Evolutionary conservation across 2,113 vertebrate genomes (phyloP).

Genomic region (Mus spicilegus): DNA sequence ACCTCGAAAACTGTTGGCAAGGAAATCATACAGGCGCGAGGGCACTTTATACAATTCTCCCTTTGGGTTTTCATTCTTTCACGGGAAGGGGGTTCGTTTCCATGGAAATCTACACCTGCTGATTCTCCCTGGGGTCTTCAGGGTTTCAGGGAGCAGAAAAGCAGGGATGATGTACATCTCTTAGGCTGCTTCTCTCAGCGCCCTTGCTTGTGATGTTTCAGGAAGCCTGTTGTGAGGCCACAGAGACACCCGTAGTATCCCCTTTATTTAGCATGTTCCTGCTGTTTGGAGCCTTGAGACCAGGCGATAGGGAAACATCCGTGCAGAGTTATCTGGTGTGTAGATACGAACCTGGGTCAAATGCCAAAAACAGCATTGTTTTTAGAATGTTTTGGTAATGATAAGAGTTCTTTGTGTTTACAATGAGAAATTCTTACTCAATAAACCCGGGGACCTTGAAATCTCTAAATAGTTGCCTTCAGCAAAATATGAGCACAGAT

Average conservation of each 20-base stretch:
- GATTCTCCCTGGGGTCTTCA: conserved; percentile 42
- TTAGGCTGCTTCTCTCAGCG: conserved; percentile 14
- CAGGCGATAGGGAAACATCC: conserved; percentile 54
- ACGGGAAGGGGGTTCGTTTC: conserved; percentile 36
- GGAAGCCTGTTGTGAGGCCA: background rate
- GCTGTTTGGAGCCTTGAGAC: conserved; percentile 71
- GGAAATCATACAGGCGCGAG: conserved; percentile 64
- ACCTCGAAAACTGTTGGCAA: conserved; percentile 71
- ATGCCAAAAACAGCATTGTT: conserved; percentile 68
- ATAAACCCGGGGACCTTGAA: conserved; percentile 60
- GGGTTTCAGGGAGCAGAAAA: conserved; percentile 42
- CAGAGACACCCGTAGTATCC: conserved; percentile 45
- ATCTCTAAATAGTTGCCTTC: conserved; percentile 63
- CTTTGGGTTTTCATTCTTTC: conserved; percentile 66
- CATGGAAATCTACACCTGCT: conserved; percentile 73
- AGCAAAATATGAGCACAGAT: conserved; percentile 33
- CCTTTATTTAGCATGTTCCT: conserved; percentile 60
- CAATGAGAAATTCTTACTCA: conserved; percentile 59
- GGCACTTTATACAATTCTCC: conserved; percentile 62
- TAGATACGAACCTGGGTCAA: conserved; percentile 67
- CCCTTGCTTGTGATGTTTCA: background rate
- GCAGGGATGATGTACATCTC: conserved; percentile 24
- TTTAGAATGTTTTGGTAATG: conserved; percentile 65
- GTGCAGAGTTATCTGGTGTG: conserved; percentile 52
- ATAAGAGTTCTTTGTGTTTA: conserved; percentile 74